Evolutionary conservation across 2,797 vertebrate genomes (phyloP).

Genomic region (Otus scops): DNA sequence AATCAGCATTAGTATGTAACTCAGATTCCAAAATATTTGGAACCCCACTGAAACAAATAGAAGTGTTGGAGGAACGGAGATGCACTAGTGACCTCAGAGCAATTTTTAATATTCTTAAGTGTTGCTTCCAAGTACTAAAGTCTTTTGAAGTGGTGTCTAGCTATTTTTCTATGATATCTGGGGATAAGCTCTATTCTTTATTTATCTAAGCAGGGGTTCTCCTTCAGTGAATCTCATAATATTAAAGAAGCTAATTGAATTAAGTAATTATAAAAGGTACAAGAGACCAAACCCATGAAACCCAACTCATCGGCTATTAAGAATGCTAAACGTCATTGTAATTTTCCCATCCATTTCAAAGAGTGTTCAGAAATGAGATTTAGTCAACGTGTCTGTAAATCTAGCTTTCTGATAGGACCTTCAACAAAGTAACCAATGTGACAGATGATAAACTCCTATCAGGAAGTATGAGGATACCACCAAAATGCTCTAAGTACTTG

Average conservation of each 20-base stretch:
- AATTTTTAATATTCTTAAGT: neutral
- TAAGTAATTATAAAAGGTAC: constrained; percentile 15
- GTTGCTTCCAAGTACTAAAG: neutral
- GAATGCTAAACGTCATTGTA: neutral
- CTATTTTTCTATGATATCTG: neutral
- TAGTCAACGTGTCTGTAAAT: neutral
- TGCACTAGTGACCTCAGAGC: neutral
- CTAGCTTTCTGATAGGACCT: neutral
- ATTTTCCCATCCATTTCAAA: neutral
- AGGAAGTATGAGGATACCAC: neutral
- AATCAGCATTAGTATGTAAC: neutral
- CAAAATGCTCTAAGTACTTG: neutral
- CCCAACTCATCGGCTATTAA: neutral
- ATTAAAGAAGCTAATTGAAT: constrained; percentile 19
- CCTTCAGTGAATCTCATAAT: neutral
- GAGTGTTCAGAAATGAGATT: neutral
- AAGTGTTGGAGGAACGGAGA: neutral
- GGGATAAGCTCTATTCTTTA: neutral
- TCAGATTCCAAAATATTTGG: constrained; percentile 36
- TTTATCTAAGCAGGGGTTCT: neutral
- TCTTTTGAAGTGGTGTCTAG: neutral
- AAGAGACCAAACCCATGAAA: neutral
- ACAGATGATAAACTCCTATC: neutral
- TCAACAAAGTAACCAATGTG: neutral
- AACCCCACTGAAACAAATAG: neutral